A percentile compares a stretch with the other conserved stretches of the same genome.
Conservation (phyloP, 2,888 invertebrate species). For the Luffia ferchaultella region DNA sequence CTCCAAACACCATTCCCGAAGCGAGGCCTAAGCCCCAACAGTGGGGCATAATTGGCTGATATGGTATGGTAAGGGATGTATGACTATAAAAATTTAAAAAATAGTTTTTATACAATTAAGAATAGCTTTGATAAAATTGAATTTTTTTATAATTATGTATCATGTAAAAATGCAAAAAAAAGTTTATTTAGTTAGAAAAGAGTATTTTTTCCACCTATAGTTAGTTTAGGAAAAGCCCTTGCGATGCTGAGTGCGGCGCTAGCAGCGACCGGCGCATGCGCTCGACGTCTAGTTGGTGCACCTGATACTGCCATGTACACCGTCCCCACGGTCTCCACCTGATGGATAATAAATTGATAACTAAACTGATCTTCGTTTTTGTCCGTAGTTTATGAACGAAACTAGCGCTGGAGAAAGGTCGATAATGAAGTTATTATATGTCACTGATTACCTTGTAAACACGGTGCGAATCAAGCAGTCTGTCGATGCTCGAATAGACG, state of each 20-base stretch:
- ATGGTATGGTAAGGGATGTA: too few species aligned
- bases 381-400: background rate
- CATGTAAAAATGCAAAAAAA: too few species aligned
- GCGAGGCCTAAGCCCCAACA: too few species aligned
- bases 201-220: too few species aligned
- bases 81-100: too few species aligned
- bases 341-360: slow-evolving; percentile 11
- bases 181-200: too few species aligned
- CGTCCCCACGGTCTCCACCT: slow-evolving; percentile 94
- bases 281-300: slow-evolving; percentile 74
- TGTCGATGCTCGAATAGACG: slow-evolving; percentile 85
- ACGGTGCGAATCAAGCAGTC: slow-evolving; percentile 81
- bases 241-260: slow-evolving; percentile 81
- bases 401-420: background rate
- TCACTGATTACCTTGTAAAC: slow-evolving; percentile 89
- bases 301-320: slow-evolving; percentile 92
- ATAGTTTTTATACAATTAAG: too few species aligned
- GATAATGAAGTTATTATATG: too few species aligned
- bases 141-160: too few species aligned
- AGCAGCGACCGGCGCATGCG: slow-evolving; percentile 81
- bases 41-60: too few species aligned
- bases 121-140: too few species aligned
- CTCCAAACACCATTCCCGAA: too few species aligned
- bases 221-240: slow-evolving; percentile 71
- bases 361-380: background rate